phyloP scores from a whole-genome alignment of 2,888 invertebrate species.

The Harpagoxenus sublaevis region DNA sequence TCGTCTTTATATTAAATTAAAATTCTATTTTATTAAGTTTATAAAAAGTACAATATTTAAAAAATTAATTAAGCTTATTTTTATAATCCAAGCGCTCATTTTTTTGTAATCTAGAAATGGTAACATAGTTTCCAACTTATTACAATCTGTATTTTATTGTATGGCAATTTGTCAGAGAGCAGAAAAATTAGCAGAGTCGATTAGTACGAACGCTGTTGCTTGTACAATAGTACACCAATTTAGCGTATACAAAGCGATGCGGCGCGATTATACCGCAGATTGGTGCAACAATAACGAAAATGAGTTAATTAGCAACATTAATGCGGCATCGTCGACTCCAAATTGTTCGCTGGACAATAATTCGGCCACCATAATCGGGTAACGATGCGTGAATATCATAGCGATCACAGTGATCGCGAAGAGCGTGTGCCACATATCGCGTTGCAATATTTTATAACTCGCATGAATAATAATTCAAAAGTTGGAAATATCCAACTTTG shows the following conservation, averaged over 20 bases:
- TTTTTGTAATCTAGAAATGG: not conserved
- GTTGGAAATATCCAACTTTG: not conserved
- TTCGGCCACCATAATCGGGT: constrained; percentile 43
- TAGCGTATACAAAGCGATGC: constrained; percentile 42
- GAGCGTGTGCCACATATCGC: not conserved
- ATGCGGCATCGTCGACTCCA: constrained; percentile 54
- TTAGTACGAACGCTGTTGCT: constrained; percentile 2
- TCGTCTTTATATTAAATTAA: not conserved
- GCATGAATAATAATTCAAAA: constrained; percentile 10
- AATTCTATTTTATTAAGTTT: not conserved
- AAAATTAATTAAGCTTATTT: not conserved
- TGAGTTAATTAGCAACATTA: constrained; percentile 57
- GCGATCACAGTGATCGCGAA: constrained; percentile 26
- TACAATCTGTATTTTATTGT: not conserved
- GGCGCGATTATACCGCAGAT: constrained; percentile 49
- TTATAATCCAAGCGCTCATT: not conserved
- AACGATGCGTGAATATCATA: constrained; percentile 43
- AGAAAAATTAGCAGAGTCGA: constrained; percentile 8
- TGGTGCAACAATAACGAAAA: constrained; percentile 55
- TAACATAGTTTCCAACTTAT: not conserved
- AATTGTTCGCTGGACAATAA: constrained; percentile 54
- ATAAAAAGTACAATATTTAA: no score
- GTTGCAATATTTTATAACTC: constrained; percentile 12
- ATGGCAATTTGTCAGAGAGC: not conserved
- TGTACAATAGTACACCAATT: constrained; percentile 23